phyloP scores from a whole-genome alignment of 2,888 invertebrate genomes.

The Parnassius mnemosyne region DNA sequence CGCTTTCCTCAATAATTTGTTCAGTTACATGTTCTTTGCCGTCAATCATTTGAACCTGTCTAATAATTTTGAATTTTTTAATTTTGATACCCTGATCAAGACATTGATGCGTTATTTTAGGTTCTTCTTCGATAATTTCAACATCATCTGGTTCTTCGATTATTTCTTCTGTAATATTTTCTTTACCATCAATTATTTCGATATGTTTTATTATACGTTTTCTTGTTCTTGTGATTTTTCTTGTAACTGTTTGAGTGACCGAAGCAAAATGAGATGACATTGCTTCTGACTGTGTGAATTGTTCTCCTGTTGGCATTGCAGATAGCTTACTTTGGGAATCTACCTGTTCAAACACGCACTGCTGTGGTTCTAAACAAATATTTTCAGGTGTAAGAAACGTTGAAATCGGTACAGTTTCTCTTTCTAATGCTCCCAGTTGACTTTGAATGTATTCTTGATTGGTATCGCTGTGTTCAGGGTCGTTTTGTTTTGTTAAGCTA shows the following conservation, averaged over 20 bases:
- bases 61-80: constrained; percentile 41
- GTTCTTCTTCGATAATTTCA: constrained; percentile 85
- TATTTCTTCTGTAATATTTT: constrained; percentile 90
- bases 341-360: neutral
- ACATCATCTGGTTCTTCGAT: constrained; percentile 92
- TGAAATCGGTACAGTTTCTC: neutral
- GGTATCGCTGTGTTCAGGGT: neutral
- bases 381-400: neutral
- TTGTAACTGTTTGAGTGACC: constrained; percentile 88
- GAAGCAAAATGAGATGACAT: constrained; percentile 72
- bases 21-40: constrained; percentile 88
- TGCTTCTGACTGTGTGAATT: constrained; percentile 42
- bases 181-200: constrained; percentile 90
- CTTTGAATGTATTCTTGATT: constrained; percentile 1
- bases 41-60: constrained; percentile 85
- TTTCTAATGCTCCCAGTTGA: neutral
- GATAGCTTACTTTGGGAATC: constrained; percentile 26
- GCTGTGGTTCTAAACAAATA: neutral
- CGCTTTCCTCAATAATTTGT: constrained; percentile 83
- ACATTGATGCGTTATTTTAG: constrained; percentile 45
- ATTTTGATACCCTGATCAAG: constrained; percentile 27
- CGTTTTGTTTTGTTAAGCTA: neutral
- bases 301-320: constrained; percentile 34
- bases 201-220: constrained; percentile 87
- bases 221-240: constrained; percentile 86